Conservation (phyloP, 2,113 vertebrate genomes). For the Melanotaenia duboulayi region DNA sequence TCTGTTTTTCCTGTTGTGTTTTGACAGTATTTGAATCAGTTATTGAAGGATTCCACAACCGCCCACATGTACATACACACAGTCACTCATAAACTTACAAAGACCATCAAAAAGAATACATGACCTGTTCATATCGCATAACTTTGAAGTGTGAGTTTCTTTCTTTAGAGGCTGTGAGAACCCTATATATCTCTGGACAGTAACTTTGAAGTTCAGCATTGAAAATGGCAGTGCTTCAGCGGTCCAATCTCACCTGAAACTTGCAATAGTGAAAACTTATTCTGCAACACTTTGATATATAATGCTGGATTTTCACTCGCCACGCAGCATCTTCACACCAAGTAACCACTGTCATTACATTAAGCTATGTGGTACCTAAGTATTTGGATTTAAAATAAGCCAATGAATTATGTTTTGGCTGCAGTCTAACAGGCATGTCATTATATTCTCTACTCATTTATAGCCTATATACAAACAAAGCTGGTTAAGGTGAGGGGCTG, state of each 20-base stretch:
- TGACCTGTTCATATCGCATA: conserved; percentile 36
- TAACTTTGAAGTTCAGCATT: conserved; percentile 59
- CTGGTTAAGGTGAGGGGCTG: conserved; percentile 24
- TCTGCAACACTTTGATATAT: conserved; percentile 46
- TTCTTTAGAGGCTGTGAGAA: conserved; percentile 20
- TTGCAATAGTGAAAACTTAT: conserved; percentile 17
- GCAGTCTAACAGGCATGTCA: conserved; percentile 31
- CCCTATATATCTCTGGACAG: conserved; percentile 37
- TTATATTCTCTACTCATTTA: conserved; percentile 32
- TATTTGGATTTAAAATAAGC: conserved; percentile 46
- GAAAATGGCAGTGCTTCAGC: conserved; percentile 39
- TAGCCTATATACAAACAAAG: conserved; percentile 33
- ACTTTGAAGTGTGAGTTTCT: conserved; percentile 29
- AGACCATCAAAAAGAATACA: conserved; percentile 63
- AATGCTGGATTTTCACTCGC: conserved; percentile 32
- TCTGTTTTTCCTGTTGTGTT: conserved; percentile 25
- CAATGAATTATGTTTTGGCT: conserved; percentile 26
- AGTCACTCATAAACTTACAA: conserved; percentile 24
- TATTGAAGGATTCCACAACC: conserved; percentile 51
- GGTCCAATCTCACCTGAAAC: conserved; percentile 38
- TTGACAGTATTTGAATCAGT: conserved; percentile 57
- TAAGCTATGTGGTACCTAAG: conserved; percentile 14
- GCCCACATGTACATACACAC: conserved; percentile 5
- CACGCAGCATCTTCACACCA: conserved; percentile 16
- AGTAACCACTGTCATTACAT: conserved; percentile 9